These are phyloP conservation scores for Scomber colias DNA, from an alignment of 2,113 vertebrate species.

Conservation along the genomic window DNA sequence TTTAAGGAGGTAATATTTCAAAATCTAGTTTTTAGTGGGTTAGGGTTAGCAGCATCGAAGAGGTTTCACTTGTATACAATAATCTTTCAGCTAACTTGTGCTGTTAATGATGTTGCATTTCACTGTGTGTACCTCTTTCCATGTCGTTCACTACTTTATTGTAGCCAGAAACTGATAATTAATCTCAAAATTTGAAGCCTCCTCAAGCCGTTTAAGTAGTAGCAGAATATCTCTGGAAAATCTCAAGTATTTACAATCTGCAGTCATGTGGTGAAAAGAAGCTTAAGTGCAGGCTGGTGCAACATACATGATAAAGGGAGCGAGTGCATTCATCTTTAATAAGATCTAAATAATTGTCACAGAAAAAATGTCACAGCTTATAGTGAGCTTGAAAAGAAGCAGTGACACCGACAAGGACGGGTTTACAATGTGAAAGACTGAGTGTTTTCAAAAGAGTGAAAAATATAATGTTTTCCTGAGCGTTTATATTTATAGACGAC, in stretches of 20 bases:
- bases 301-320: background rate
- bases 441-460: too few species aligned
- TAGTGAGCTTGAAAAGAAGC: background rate
- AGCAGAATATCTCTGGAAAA: constrained; percentile 3
- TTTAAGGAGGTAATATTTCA: background rate
- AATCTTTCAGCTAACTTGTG: background rate
- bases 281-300: background rate
- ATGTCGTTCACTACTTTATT: background rate
- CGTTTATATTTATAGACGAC: too few species aligned
- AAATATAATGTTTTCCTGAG: too few species aligned
- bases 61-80: background rate
- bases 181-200: background rate
- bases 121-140: background rate
- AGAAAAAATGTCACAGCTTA: background rate
- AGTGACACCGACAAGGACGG: background rate
- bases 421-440: background rate
- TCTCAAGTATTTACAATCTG: background rate
- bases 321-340: background rate
- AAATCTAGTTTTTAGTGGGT: background rate
- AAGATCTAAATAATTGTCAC: background rate
- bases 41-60: background rate
- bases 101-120: background rate
- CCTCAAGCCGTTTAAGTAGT: constrained; percentile 7
- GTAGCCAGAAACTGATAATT: too few species aligned
- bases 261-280: constrained; percentile 20